Evolutionary conservation across 2,888 invertebrate species (phyloP).

Genomic region (Acleris sparsana): DNA sequence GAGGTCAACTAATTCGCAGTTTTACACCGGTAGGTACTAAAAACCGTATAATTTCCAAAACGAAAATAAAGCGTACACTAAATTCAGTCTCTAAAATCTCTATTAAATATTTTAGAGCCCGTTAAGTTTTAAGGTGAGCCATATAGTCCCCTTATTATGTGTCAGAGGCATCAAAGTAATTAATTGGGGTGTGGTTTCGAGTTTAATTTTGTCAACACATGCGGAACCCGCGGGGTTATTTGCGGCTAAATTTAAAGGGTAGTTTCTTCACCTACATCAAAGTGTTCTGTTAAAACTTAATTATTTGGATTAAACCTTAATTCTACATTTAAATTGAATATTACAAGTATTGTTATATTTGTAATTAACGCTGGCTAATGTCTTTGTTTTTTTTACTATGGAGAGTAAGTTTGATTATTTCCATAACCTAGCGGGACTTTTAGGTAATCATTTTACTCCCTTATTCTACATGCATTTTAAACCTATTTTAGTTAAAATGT

Average conservation of each 20-base stretch:
- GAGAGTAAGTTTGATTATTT: too few relatives aligned
- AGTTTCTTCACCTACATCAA: constrained; percentile 16
- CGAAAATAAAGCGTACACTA: background rate
- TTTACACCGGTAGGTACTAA: background rate
- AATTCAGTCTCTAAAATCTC: background rate
- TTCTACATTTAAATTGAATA: too few relatives aligned
- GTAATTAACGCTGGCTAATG: too few relatives aligned
- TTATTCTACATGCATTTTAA: too few relatives aligned
- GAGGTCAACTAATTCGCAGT: background rate
- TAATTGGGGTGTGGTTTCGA: constrained; percentile 13
- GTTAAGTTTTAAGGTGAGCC: constrained; percentile 20
- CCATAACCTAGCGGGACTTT: too few relatives aligned
- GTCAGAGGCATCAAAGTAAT: constrained; percentile 19
- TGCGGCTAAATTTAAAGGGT: constrained; percentile 9
- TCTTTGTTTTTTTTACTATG: too few relatives aligned
- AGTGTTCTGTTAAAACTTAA: background rate
- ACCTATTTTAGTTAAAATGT: too few relatives aligned
- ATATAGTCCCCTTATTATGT: constrained; percentile 23
- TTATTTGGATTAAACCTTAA: background rate
- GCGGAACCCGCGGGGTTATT: constrained; percentile 10
- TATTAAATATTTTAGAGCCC: constrained; percentile 16
- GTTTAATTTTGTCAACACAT: constrained; percentile 23
- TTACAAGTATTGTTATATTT: too few relatives aligned
- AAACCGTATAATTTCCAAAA: background rate
- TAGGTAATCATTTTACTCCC: too few relatives aligned